These are phyloP conservation scores for Caenorhabditis sp. DNA, from an alignment of 2,888 invertebrate species.

Conservation along the genomic window DNA sequence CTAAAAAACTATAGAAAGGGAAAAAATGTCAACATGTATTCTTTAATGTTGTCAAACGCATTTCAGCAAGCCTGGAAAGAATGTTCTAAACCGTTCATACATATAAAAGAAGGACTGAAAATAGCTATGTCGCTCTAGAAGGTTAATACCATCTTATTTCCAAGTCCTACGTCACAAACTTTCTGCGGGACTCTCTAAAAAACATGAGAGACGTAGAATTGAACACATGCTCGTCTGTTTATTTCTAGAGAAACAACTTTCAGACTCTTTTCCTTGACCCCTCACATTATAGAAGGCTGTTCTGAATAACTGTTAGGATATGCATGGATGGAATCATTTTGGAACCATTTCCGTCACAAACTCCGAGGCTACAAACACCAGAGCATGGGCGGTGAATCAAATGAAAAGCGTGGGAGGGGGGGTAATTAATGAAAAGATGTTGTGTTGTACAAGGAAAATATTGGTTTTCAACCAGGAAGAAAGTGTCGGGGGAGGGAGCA, in stretches of 20 bases:
- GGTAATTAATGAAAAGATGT: conserved; percentile 1
- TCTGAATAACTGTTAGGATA: conserved; percentile 28
- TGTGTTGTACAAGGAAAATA: conserved; percentile 1
- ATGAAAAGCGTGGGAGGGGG: not conserved
- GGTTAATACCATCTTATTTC: no score
- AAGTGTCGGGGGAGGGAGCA: no score
- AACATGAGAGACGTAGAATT: not conserved
- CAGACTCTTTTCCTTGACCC: no score
- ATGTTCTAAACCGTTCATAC: no score
- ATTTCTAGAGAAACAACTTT: not conserved
- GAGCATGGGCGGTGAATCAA: conserved; percentile 7
- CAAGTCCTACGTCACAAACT: no score
- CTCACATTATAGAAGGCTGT: not conserved
- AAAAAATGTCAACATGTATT: no score
- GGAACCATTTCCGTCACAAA: conserved; percentile 35
- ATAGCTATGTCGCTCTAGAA: no score
- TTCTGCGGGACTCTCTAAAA: no score
- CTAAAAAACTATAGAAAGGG: no score
- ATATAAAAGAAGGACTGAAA: no score
- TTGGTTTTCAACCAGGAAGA: conserved; percentile 49
- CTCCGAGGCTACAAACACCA: conserved; percentile 19
- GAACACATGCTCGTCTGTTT: not conserved
- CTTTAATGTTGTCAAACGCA: no score
- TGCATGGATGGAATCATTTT: conserved; percentile 45
- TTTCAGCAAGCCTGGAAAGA: no score